Evolutionary conservation across 2,888 invertebrate species (phyloP).

Genomic region (Sphinx pinastri): DNA sequence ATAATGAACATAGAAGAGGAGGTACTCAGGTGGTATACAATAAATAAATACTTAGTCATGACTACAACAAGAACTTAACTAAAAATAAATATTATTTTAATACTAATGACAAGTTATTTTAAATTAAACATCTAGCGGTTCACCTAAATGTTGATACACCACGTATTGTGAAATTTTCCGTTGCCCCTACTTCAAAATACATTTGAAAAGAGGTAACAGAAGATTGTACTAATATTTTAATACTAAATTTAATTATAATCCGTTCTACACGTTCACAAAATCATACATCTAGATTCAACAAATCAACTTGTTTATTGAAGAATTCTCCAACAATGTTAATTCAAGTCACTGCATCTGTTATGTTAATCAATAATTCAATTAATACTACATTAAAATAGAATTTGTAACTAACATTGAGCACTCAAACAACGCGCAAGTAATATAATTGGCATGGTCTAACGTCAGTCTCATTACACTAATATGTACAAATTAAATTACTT

Average conservation of each 20-base stretch:
- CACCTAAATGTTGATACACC: conserved; percentile 74
- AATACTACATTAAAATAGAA: conserved; percentile 43
- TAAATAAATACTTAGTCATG: conserved; percentile 73
- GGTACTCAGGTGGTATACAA: conserved; percentile 82
- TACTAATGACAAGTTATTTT: conserved; percentile 83
- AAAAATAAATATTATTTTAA: conserved; percentile 80
- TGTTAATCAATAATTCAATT: conserved; percentile 42
- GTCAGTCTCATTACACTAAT: conserved; percentile 83
- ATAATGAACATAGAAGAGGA: conserved; percentile 71
- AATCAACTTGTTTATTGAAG: conserved; percentile 50
- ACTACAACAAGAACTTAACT: conserved; percentile 71
- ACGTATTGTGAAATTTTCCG: conserved; percentile 70
- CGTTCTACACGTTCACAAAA: conserved; percentile 33
- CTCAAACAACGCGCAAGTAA: conserved; percentile 64
- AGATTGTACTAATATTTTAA: conserved; percentile 78
- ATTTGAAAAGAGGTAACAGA: conserved; percentile 81
- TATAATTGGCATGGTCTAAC: conserved; percentile 75
- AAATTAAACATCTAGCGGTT: conserved; percentile 79
- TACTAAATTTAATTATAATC: conserved; percentile 57
- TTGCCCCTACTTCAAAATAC: conserved; percentile 73
- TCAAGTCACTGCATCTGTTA: conserved; percentile 6
- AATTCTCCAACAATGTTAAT: conserved; percentile 20
- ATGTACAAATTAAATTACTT: conserved; percentile 79
- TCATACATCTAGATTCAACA: conserved; percentile 36
- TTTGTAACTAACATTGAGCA: conserved; percentile 56